Conservation (phyloP, 2,797 vertebrate genomes). For the Fistularia tabacaria region DNA sequence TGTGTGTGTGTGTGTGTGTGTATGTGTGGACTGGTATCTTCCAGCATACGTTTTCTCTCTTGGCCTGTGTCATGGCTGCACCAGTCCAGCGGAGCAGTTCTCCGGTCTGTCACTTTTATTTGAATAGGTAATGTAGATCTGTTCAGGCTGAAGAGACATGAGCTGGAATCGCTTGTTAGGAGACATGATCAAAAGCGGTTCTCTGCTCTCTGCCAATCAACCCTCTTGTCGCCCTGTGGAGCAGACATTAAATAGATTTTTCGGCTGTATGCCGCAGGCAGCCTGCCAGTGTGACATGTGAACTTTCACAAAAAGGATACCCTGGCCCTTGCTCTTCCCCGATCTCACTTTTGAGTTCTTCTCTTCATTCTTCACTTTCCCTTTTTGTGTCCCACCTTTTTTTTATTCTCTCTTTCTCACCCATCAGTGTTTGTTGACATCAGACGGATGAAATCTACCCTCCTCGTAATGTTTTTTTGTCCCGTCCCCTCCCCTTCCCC, state of each 20-base stretch:
- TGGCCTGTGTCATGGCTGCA: slow-evolving; percentile 78
- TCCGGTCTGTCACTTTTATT: slow-evolving; percentile 95
- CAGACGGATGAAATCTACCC: background rate
- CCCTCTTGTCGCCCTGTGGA: slow-evolving; percentile 89
- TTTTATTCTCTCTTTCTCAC: background rate
- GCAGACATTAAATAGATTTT: slow-evolving; percentile 95
- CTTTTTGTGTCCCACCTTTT: slow-evolving; percentile 50
- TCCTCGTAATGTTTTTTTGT: background rate
- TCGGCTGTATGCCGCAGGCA: slow-evolving; percentile 80
- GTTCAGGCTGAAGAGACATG: slow-evolving; percentile 90
- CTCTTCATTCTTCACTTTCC: slow-evolving; percentile 65
- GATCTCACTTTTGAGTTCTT: slow-evolving; percentile 66
- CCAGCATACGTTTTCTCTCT: slow-evolving; percentile 56
- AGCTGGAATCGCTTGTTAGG: slow-evolving; percentile 98
- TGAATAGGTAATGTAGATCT: slow-evolving; percentile 96
- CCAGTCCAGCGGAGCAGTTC: slow-evolving; percentile 83
- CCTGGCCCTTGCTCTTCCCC: slow-evolving; percentile 75
- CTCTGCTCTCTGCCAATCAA: slow-evolving; percentile 95
- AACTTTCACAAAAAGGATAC: slow-evolving; percentile 82
- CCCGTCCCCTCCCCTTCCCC: slow-evolving; percentile 9
- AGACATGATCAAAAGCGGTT: slow-evolving; percentile 96
- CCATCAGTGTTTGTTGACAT: background rate
- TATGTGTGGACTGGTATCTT: slow-evolving; percentile 25
- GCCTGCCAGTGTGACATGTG: slow-evolving; percentile 89
- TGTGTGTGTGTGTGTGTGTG: slow-evolving; percentile 7